Evolutionary conservation across 2,797 vertebrate genomes (phyloP), one percentile per base, ranked within the genome.

Genomic region (Chelmon rostratus): DNA sequence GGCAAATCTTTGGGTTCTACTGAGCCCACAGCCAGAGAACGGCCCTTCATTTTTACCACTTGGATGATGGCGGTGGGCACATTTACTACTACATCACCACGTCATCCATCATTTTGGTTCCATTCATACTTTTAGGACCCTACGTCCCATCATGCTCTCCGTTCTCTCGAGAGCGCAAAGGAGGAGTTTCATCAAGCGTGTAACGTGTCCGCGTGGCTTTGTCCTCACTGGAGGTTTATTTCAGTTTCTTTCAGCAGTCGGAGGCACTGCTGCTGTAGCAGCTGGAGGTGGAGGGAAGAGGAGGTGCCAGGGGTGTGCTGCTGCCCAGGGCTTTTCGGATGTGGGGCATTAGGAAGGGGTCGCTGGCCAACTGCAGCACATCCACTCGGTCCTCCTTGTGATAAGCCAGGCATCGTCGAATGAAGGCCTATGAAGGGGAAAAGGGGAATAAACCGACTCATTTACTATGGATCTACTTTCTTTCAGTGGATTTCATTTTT

Each of bases 311-410:
- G 64, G 96, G 93, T 69, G 86, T 54, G 78, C 94, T 96, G 8
- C 94, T 96, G 86, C 96, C 96, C 70, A 97, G 95, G 5, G 97
- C 96, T 91, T 97, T 98, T 76, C 97, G 96, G 84, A 97, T 97
- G 75, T 97, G 96, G 81, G 96, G 97, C 95, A 97, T 95, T 77
- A 98, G 93, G 93, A 97, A 98, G 0, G 97, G 96, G 92, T 98
- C 97, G 74, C 95, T 96, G 88, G 97, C 95, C 92, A 99, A 89
- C 94, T 98, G 97, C 87, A 97, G 96, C 82, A 99, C 98, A 68
- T 98, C 97, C 82, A 98, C 97, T 25, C 98, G 95, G 72, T 99
- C 98, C 92, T 98, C 98, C 89, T 98, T 99, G 74, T 97, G 96
- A 93, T 98, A 99, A 68, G 97, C 97, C 91, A 99, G 90, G 81